Evolutionary conservation across 2,797 vertebrate genomes (phyloP), one percentile per base, ranked within the genome.

Genomic region (Nothura maculosa): DNA sequence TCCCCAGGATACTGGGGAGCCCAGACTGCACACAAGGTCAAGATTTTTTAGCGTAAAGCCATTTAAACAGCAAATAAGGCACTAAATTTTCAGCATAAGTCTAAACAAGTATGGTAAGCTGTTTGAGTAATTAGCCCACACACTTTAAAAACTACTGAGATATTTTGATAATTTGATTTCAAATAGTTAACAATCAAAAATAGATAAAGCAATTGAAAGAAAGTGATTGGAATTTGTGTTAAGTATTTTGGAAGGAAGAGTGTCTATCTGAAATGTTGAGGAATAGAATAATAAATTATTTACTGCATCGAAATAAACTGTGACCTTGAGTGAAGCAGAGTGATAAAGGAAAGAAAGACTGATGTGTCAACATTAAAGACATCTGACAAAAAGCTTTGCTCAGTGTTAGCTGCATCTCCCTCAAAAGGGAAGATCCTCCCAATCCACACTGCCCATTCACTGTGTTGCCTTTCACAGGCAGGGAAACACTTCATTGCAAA

Each of bases 11-110:
- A 38, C 38, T 38, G 38, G 38, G 38, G 38, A 38, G 38, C 9
- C 38, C 38, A 11, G 38, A 38, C 38, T 38, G 38, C 38, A 38
- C 38, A 38, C 38, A 10, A 38, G 38, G 38, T 38, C 34, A 54
- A 2, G 57, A 74, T 83, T 81, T 87, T 75, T 73, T 79, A 66
- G 20, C 78, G 28, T 4, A 60, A 25, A 43, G 32, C 34, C 47
- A 87, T 76, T 94, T 68, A 85, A 50, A 85, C 0, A 55, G 62
- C 22, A 91, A 90, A 95, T 69, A 85, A 87, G 87, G 27, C 80
- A 87, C 70, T 58, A 69, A n/a, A 43, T 55, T 85, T 81, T 78
- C 82, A 81, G 67, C 34, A 92, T 74, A 69, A 27, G 3, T 92
- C 82, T 89, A 54, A 61, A 87, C 38, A 67, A 76, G 40, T 74